Conservation (phyloP, 1,140 invertebrate species). For the Scaptomyza hsui region DNA sequence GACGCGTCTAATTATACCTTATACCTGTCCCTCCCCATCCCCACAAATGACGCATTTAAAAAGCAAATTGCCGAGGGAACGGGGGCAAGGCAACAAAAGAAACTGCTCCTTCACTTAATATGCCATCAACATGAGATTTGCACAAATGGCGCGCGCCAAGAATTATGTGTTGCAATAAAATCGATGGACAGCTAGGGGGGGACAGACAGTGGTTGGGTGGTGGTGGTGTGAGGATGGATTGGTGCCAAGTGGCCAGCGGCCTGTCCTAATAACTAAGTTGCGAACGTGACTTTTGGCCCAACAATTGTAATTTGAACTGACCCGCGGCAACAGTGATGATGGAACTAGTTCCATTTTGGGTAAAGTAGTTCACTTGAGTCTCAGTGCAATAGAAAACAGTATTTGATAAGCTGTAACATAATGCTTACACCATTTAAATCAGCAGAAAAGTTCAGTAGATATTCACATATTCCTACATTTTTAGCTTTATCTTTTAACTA, state of each 20-base stretch:
- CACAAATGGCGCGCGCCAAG: slow-evolving; percentile 69
- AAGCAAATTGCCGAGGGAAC: slow-evolving; percentile 51
- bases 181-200: slow-evolving; percentile 43
- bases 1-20: slow-evolving; percentile 77
- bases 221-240: neutral
- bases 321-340: neutral
- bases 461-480: too few relatives aligned
- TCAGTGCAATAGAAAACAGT: too few relatives aligned
- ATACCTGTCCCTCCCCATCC: neutral
- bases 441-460: too few relatives aligned
- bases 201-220: neutral
- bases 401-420: too few relatives aligned
- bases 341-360: too few relatives aligned
- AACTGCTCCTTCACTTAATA: slow-evolving; percentile 67
- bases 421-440: too few relatives aligned
- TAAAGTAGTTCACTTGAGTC: too few relatives aligned
- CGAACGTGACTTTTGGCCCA: slow-evolving; percentile 72
- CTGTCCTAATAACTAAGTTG: slow-evolving; percentile 71
- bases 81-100: slow-evolving; percentile 14
- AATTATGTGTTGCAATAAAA: slow-evolving; percentile 82
- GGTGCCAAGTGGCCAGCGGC: slow-evolving; percentile 24
- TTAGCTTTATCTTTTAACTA: too few relatives aligned
- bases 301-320: slow-evolving; percentile 67
- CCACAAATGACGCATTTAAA: slow-evolving; percentile 58
- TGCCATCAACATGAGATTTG: slow-evolving; percentile 81